Evolutionary conservation across 1,140 invertebrate species (phyloP).

Genomic region (Daktulosphaira vitifoliae): DNA sequence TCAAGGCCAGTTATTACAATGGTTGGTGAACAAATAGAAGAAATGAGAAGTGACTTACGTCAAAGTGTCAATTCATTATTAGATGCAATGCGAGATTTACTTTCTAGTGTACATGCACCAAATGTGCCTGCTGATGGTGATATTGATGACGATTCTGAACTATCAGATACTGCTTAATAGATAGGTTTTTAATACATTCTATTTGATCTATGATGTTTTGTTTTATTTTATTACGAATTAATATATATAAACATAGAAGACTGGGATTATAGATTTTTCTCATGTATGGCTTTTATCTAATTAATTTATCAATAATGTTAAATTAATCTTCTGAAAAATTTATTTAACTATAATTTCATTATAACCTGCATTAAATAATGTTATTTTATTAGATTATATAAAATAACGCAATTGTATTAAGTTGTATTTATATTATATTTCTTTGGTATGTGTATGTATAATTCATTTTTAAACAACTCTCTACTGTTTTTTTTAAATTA

Average conservation of each 20-base stretch:
- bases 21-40: constrained; percentile 17
- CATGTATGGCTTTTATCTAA: not conserved
- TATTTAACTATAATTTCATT: not conserved
- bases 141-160: constrained; percentile 38
- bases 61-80: constrained; percentile 55
- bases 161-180: constrained; percentile 18
- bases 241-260: not conserved
- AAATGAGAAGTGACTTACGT: constrained; percentile 46
- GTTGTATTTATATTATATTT: too few species aligned
- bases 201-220: too few species aligned
- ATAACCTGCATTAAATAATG: not conserved
- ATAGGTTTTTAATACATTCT: too few species aligned
- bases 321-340: not conserved
- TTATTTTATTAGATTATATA: not conserved
- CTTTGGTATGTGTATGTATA: too few species aligned
- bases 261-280: constrained; percentile 7
- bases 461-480: too few species aligned
- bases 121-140: constrained; percentile 40
- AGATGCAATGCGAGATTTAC: constrained; percentile 62
- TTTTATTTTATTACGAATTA: not conserved
- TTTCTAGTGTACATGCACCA: constrained; percentile 52
- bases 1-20: constrained; percentile 16
- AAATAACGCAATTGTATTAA: too few species aligned
- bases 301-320: too few species aligned
- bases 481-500: too few species aligned